A percentile compares a stretch with the other conserved stretches of the same genome.
phyloP scores from a whole-genome alignment of 2,888 invertebrate species.

The Drosophila affinis region DNA sequence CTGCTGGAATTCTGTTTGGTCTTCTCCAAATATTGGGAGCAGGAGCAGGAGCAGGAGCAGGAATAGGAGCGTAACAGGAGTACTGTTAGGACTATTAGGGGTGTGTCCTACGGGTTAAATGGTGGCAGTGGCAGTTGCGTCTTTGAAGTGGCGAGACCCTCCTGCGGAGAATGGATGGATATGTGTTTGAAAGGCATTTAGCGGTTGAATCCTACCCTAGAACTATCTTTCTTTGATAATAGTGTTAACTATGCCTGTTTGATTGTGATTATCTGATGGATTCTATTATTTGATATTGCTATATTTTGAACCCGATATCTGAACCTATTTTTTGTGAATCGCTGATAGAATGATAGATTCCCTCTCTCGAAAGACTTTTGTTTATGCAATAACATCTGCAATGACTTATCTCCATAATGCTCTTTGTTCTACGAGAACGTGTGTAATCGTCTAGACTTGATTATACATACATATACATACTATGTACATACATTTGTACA shows the following conservation, averaged over 20 bases:
- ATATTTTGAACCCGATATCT: too few relatives aligned
- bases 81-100: not conserved
- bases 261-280: too few relatives aligned
- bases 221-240: too few relatives aligned
- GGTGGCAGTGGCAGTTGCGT: not conserved
- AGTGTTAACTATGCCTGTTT: too few relatives aligned
- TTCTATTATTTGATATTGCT: too few relatives aligned
- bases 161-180: slow-evolving; percentile 12
- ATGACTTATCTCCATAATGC: not conserved
- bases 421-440: not conserved
- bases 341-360: not conserved
- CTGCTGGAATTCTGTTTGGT: slow-evolving; percentile 38
- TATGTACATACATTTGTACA: too few relatives aligned
- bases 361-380: too few relatives aligned
- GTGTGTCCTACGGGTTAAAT: slow-evolving; percentile 26
- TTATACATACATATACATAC: not conserved
- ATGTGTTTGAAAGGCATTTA: not conserved
- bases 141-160: slow-evolving; percentile 17
- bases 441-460: not conserved
- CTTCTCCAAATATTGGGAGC: not conserved
- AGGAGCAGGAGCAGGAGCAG: not conserved
- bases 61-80: not conserved
- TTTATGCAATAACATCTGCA: not conserved
- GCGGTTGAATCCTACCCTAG: not conserved
- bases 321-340: too few relatives aligned